Evolutionary conservation across 2,888 invertebrate genomes (phyloP), one percentile per base, ranked within the genome.

Genomic region (Sinotaia quadrata): DNA sequence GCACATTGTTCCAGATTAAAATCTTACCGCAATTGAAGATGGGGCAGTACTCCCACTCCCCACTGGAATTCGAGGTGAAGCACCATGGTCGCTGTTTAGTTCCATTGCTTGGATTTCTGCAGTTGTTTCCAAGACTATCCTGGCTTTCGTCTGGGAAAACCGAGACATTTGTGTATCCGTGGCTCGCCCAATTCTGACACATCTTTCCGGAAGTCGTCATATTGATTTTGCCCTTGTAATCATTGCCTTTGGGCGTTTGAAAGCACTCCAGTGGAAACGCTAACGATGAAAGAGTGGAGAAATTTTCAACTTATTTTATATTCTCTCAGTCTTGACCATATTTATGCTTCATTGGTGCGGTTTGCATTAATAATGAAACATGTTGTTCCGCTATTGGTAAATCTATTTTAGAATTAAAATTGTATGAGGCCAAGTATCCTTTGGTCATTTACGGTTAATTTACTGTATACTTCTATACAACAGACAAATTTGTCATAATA

Each of bases 181-280:
- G 21, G 24, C 52, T 67, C 57, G 33, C 37, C 67, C 67, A 67
- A 1, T 51, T 29, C 27, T 49, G 59, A 24, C 67, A 67, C 31
- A 21, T 21, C 2, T 24, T 15, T 4, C 67, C 67, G 4, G 67
- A 59, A 4, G 52, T 33, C 21, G 67, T 59, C n/a, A 58, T 15
- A 21, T 58, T 58, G 51, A 56, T 36, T n/a, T 52, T 36, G 10
- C 67, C 67, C 34, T 67, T 67, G 67, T 67, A 67, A 5, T 67
- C 67, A n/a, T 31, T 36, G 0, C 67, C 67, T 49, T 37, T 33
- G 24, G 51, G 24, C 10, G 59, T 59, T 59, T 58, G 67, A 8
- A 59, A 37, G 21, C 67, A 67, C 33, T 67, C 67, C 29, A 67
- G n/a, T n/a, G n/a, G n/a, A n/a, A n/a, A n/a, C n/a, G n/a, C n/a